A percentile compares a stretch with the other conserved stretches of the same genome.
Conservation (phyloP, 2,888 invertebrate species). For the Cataglyphis albicans region DNA sequence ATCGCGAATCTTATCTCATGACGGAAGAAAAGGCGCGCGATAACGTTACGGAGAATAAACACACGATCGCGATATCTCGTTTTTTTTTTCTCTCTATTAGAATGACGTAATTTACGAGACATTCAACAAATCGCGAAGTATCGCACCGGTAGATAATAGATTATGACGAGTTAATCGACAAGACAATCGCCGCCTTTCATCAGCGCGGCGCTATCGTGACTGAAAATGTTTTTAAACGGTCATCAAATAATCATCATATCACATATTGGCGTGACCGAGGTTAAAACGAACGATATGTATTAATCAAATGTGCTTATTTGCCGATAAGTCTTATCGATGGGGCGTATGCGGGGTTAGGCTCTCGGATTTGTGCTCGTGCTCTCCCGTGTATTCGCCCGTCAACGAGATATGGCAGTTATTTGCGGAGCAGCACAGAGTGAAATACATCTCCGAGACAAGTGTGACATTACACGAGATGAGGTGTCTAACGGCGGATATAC, state of each 20-base stretch:
- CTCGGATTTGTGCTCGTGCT: background rate
- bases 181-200: slow-evolving; percentile 19
- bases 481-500: background rate
- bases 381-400: background rate
- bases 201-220: slow-evolving; percentile 1
- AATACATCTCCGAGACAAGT: background rate
- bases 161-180: background rate
- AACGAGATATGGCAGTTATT: slow-evolving; percentile 34
- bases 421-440: background rate
- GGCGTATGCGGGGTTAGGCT: slow-evolving; percentile 38
- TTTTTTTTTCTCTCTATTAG: background rate
- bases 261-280: slow-evolving; percentile 9
- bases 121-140: background rate
- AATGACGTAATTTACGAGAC: slow-evolving; percentile 16
- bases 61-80: background rate
- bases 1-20: slow-evolving; percentile 42
- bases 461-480: background rate
- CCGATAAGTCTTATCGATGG: slow-evolving; percentile 54
- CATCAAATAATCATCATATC: slow-evolving; percentile 27
- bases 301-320: slow-evolving; percentile 18
- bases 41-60: slow-evolving; percentile 40
- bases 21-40: slow-evolving; percentile 44
- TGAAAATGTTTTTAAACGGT: slow-evolving; percentile 14
- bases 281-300: slow-evolving; percentile 40
- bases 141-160: background rate